Base-by-base conservation (phyloP, 1,140 invertebrate species). In the Thalassaphorura encarpata region DNA sequence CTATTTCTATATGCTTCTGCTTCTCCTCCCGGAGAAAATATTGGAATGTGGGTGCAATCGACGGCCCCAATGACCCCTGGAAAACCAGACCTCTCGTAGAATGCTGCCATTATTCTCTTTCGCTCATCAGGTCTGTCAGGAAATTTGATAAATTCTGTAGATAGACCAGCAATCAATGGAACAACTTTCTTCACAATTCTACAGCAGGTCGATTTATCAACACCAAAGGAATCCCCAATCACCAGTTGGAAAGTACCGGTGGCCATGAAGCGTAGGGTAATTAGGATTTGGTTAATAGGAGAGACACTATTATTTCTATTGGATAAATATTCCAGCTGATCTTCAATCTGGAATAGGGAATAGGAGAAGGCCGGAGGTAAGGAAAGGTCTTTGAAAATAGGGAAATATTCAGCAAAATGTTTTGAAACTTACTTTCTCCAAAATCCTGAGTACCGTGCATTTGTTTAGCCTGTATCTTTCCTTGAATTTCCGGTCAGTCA, bases 41-140 rank as follows among this genome's bases (percentile, higher is more conserved):
- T 68, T 18, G 26, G 31, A 3, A 68, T 49, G 36, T 67, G 63
- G 11, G 66, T 66, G 41, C 67, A 62, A 49, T 68, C 67, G 33
- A 68, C 62, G 24, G 53, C 58, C 1, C 64, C 64, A n/a, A 55
- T 55, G 1, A 66, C 56, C 15, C 57, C 52, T 54, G 53, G 53
- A 55, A 55, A 55, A 3, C 45, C 29, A n/a, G 40, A 24, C 2
- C 47, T 47, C 3, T 50, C 33, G 29, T 26, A 19, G 21, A 56
- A 56, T 23, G 8, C 2, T 23, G 27, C 26, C 46, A 43, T 43
- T 43, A 19, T 21, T 8, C 6, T 15, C 6, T 6, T 11, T 11
- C 8, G 6, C 6, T 43, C 13, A 11, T 43, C 41, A 13, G 19
- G 19, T 8, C 13, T 43, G 41, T 21, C 19, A 21, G 18, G 41